A percentile compares a stretch with the other conserved stretches of the same genome.
phyloP scores from a whole-genome alignment of 1,140 invertebrate genomes.

The Lethrus apterus region DNA sequence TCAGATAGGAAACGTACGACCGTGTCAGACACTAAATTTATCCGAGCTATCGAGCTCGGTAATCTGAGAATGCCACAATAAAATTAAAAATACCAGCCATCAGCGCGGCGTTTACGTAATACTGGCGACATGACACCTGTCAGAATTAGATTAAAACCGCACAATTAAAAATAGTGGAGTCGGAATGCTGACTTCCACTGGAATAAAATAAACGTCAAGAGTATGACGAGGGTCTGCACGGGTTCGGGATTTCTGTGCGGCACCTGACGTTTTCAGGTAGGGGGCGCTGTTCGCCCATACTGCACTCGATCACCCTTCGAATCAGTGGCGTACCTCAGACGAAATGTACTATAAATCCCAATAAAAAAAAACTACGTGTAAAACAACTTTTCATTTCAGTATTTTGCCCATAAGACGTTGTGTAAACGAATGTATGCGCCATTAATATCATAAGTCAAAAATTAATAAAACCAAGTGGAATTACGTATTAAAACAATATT shows the following conservation, averaged over 20 bases:
- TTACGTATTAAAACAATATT: too few species aligned
- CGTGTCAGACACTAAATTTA: conserved; percentile 20
- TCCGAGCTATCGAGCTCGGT: conserved; percentile 16
- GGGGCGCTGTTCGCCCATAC: conserved; percentile 10
- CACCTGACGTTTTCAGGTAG: conserved; percentile 11
- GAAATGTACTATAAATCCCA: too few species aligned
- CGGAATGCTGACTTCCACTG: conserved; percentile 19
- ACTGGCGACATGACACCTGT: conserved; percentile 19
- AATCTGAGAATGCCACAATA: conserved; percentile 18
- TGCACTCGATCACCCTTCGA: too few species aligned
- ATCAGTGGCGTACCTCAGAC: too few species aligned
- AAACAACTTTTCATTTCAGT: too few species aligned
- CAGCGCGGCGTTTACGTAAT: conserved; percentile 19
- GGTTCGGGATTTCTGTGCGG: conserved; percentile 11
- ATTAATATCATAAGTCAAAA: too few species aligned
- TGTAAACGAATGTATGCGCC: too few species aligned
- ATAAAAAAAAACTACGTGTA: too few species aligned
- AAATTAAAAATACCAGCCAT: conserved; percentile 20
- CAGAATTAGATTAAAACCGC: conserved; percentile 21
- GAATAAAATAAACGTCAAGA: conserved; percentile 20
- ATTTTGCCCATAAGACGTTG: too few species aligned
- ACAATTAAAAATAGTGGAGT: conserved; percentile 21
- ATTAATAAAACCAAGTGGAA: too few species aligned
- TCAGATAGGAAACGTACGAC: conserved; percentile 11
- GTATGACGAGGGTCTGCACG: conserved; percentile 16